Conservation (phyloP, 2,888 invertebrate genomes). For the Calameuta pallipes region DNA sequence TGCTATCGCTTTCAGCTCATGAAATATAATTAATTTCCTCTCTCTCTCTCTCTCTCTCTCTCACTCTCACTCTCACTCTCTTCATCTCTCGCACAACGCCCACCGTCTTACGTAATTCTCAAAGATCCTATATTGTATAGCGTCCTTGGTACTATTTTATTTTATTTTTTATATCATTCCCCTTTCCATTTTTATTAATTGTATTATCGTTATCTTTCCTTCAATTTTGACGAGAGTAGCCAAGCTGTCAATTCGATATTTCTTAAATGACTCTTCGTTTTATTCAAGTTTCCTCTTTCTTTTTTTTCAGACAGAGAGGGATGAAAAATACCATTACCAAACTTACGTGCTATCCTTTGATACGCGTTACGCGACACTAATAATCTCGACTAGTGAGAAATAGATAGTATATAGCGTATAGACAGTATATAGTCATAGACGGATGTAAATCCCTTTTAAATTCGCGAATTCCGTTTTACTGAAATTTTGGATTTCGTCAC, state of each 20-base stretch:
- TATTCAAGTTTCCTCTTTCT: not conserved
- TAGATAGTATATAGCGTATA: not conserved
- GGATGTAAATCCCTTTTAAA: not conserved
- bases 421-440: not conserved
- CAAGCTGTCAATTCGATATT: not conserved
- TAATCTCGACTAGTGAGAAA: not conserved
- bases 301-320: not conserved
- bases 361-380: not conserved
- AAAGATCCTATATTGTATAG: not conserved
- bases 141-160: not conserved
- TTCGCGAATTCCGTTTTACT: not conserved
- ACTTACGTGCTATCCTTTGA: not conserved
- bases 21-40: constrained; percentile 18
- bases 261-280: not conserved
- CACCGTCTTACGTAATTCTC: not conserved
- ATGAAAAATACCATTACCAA: not conserved
- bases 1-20: not conserved
- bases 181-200: not conserved
- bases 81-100: not conserved
- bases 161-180: not conserved
- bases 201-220: not conserved
- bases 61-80: not conserved
- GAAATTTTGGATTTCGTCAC: not conserved
- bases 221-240: not conserved
- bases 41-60: not conserved